These are phyloP conservation scores for Geococcyx californianus DNA, from an alignment of 2,113 vertebrate genomes.

Conservation along the genomic window DNA sequence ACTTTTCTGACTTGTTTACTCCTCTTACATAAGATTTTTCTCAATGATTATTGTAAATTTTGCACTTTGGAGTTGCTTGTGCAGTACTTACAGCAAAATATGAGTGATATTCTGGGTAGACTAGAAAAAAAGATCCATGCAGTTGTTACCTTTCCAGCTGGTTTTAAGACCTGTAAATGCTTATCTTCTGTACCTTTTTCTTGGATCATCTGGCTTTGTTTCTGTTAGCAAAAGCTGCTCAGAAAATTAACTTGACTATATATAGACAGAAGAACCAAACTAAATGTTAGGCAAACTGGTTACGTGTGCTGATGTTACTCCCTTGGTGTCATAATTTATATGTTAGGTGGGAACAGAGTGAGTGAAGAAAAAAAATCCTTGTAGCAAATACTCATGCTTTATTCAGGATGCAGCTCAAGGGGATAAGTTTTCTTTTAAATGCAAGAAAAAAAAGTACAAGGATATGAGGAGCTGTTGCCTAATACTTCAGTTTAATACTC, in stretches of 20 bases:
- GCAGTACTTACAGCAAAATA: background rate
- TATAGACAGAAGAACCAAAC: background rate
- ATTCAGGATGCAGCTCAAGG: background rate
- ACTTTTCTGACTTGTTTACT: background rate
- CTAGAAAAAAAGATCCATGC: background rate
- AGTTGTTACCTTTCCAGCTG: background rate
- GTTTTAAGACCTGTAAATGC: background rate
- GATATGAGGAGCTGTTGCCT: background rate
- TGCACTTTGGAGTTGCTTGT: background rate
- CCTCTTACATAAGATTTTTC: background rate
- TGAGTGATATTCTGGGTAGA: background rate
- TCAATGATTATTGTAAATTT: background rate
- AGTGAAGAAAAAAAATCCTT: background rate
- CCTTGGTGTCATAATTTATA: background rate
- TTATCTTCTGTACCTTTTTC: background rate
- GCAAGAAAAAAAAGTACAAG: background rate
- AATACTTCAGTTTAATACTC: constrained; percentile 25
- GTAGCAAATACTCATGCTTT: background rate
- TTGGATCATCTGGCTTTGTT: background rate
- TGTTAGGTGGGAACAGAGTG: background rate
- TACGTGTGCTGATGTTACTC: background rate
- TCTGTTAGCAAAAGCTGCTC: background rate
- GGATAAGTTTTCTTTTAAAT: background rate
- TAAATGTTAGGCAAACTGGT: background rate
- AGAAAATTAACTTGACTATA: background rate